Base-by-base conservation (phyloP, 2,797 vertebrate species). In the Alosa sapidissima region DNA sequence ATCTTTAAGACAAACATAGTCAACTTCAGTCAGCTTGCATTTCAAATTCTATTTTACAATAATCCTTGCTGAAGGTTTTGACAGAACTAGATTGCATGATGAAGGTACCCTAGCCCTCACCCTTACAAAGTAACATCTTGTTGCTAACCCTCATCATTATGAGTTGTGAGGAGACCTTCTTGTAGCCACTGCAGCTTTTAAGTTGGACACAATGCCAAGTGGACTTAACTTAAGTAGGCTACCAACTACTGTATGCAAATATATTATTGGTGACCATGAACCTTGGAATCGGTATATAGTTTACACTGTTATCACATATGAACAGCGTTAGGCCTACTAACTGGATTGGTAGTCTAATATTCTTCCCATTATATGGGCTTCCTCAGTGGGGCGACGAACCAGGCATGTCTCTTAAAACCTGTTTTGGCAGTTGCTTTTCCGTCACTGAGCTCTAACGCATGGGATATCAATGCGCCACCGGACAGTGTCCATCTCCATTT, bases 401-500 rank as follows among this genome's bases (percentile, higher is more conserved):
- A 21, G 19, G 55, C 55, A 62, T 75, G 36, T 45, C 68, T 11
- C 36, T 41, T 13, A n/a, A 21, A 21, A 45, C 72, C 72, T 7
- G 36, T 78, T 47, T 47, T 47, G 28, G 7, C 41, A 7, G 8
- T 16, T 19, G 72, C 41, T n/a, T 47, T 78, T 45, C 72, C 7
- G 72, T 78, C 19, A 78, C 16, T 14, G 28, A 72, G 65, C 65
- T 72, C 11, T 16, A 72, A 16, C 65, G 72, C 72, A 78, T 78
- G 72, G 7, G 21, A 47, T 41, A 47, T 16, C 72, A 47, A 16
- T 78, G 72, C 72, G 72, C 72, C 81, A 81, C 47, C 49, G 41
- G 54, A 51, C 86, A 81, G 60, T 72, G 84, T 87, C 82, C 68
- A 72, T 85, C 72, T 78, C 72, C 16, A n/a, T n/a, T n/a, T n/a